Base-by-base conservation (phyloP, 1,140 invertebrate genomes). In the Drosophila nikananu region DNA sequence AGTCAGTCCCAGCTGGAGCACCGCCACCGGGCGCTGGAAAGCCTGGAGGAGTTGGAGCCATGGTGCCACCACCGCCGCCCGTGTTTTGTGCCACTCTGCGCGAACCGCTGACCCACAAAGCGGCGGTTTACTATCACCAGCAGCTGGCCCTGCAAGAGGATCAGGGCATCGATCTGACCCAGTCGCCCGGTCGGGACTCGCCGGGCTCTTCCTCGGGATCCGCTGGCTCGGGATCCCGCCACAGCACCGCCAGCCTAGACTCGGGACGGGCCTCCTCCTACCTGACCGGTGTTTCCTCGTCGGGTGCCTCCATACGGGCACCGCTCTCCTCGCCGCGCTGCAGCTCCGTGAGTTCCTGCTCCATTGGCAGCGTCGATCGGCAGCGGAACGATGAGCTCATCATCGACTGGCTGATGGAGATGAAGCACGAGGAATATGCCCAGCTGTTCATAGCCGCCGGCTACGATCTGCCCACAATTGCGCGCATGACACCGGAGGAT, bases 401-500 rank as follows among this genome's bases (percentile, higher is more conserved):
- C 68, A 96, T 99, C 72, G 96, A 97, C 64, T 99, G 99, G 98
- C 94, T 99, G 80, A 95, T 97, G 42, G 98, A 99, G 91, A 95
- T 99, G 42, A 97, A 98, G 90, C 98, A 99, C 94, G 98, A 99
- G 93, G 98, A 99, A 92, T 99, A 99, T 94, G 97, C 98, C 77
- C 95, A 97, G 39, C 95, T 99, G 25, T 99, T 99, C 93, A 95
- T 98, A 52, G 95, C 97, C 23, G 98, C 99, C 44, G 99, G 99
- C 39, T 99, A 99, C 93, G 99, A 99, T 94, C 96, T 99, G 94
- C 96, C 98, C 23, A 99, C 99, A 1, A 98, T 99, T 83, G 97
- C 98, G 27, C 95, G 98, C 68, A 99, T 99, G 98, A 99, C 99
- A 21, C 99, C 99, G 1, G 98, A 99, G 94, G 98, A 97, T 94